Conservation (phyloP, 35 echinoderm and acorn worm genomes). For the Stichopus chloronotus region DNA sequence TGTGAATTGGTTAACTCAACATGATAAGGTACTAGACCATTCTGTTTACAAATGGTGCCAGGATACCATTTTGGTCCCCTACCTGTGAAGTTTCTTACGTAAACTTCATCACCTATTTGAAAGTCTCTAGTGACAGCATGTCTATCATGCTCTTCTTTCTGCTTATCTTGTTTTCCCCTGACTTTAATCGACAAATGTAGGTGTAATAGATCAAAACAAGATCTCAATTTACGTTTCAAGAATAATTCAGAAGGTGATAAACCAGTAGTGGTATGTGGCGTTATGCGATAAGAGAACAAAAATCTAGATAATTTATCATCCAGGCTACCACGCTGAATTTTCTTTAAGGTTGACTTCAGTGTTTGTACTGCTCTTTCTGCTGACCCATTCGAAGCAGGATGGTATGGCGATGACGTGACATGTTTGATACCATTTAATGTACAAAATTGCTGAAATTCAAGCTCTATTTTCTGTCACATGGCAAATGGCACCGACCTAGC, state of each 20-base stretch:
- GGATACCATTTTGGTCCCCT: too few relatives aligned
- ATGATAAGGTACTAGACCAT: too few relatives aligned
- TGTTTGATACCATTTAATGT: not conserved
- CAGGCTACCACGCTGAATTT: not conserved
- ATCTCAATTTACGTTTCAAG: not conserved
- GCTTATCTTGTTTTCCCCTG: conserved; percentile 31
- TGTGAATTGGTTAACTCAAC: too few relatives aligned
- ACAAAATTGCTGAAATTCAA: conserved; percentile 70
- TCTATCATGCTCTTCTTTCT: conserved; percentile 13
- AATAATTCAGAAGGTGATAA: conserved; percentile 31
- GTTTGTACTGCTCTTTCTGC: not conserved
- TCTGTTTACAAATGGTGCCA: too few relatives aligned
- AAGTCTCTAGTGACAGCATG: not conserved
- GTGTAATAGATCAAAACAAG: conserved; percentile 29
- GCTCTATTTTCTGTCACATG: not conserved
- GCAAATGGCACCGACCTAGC: not conserved
- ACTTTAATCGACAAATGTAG: not conserved
- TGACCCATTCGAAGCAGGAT: not conserved
- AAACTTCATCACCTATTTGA: not conserved
- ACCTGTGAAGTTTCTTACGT: not conserved
- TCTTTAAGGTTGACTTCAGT: not conserved
- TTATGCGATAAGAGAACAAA: conserved; percentile 32
- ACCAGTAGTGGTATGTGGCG: conserved; percentile 23
- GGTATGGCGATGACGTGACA: not conserved
- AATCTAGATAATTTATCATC: conserved; percentile 28